Percentiles rank a stretch among this genome's conserved stretches.
Conservation (phyloP, 2,113 vertebrate species). For the Sinocyclocheilus grahami region DNA sequence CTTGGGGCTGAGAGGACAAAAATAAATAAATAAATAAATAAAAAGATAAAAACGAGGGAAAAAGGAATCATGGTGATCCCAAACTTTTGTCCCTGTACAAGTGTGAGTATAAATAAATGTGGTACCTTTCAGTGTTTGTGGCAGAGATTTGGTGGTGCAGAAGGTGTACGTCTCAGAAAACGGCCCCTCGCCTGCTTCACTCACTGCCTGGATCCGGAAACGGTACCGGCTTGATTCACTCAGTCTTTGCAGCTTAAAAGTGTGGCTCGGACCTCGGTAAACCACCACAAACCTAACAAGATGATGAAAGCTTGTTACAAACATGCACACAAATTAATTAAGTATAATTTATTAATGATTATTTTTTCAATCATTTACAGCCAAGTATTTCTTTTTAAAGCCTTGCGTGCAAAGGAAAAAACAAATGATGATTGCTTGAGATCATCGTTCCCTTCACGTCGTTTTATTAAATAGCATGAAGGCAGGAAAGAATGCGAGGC, state of each 20-base stretch:
- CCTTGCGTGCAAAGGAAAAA: neutral
- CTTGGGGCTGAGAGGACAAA: conserved; percentile 81
- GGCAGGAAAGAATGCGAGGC: neutral
- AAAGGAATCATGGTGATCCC: neutral
- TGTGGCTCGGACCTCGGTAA: conserved; percentile 95
- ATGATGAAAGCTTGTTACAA: neutral
- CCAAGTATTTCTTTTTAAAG: neutral
- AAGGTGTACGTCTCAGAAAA: conserved; percentile 90
- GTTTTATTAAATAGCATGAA: neutral
- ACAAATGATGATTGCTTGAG: neutral
- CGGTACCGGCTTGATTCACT: conserved; percentile 89
- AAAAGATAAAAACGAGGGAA: neutral
- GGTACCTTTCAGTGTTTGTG: conserved; percentile 91
- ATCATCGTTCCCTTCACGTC: neutral
- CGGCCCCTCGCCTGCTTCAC: conserved; percentile 90
- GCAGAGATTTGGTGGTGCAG: conserved; percentile 94
- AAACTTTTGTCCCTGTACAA: neutral
- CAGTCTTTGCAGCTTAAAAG: conserved; percentile 95
- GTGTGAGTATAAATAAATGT: neutral
- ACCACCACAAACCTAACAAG: conserved; percentile 88
- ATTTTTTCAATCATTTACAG: neutral
- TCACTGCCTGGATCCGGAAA: conserved; percentile 94
- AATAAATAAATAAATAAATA: no score
- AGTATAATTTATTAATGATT: neutral
- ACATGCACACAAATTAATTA: neutral